Base-by-base conservation (phyloP, 2,113 vertebrate species). In the Leptodactylus fuscus region DNA sequence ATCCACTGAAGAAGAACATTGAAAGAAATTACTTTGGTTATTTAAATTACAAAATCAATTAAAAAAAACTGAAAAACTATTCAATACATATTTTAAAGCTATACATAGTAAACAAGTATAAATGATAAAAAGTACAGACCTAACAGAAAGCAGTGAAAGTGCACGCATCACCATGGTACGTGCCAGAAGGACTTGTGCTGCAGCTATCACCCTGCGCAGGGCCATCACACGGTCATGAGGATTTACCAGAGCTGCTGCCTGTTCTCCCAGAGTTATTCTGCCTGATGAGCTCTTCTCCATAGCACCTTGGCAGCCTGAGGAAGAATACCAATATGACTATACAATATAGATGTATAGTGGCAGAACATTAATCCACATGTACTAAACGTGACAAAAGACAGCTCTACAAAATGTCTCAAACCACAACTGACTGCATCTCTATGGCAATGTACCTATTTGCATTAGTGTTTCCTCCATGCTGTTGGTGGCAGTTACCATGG, bases 141-240 rank as follows among this genome's bases (percentile, higher is more conserved):
- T 97, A 90, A 97, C 96, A 13, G 96, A 99, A n/a, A 99, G 92
- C 41, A 99, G 93, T 0, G 97, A 99, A 70, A 99, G 94, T 0
- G 97, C 97, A 89, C 98, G 94, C 98, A 99, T 99, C 88, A 99
- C 97, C 98, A 99, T 99, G 12, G 97, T 99, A 88, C 98, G 93
- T 84, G 98, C 97, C 87, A 99, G 92, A 51, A 99, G 95, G 34
- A 99, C 97, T 88, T 99, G 98, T 4, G 98, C 96, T 0, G 98
- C 98, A 8, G 97, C 96, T 0, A 97, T 98, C 86, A 99, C 97
- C 91, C 98, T 96, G 88, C 96, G 94, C 34, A 99, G 91, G 8
- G 97, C 98, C 93, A 98, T 95, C 34, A 99, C 94, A 0, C 97
- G 95, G 90, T 99, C 98, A 0, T 98, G 96, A 0, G 98, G 96